Percentiles rank a stretch among this genome's conserved stretches.
Evolutionary conservation across 2,797 vertebrate genomes (phyloP).

Genomic region (Todus mexicanus): DNA sequence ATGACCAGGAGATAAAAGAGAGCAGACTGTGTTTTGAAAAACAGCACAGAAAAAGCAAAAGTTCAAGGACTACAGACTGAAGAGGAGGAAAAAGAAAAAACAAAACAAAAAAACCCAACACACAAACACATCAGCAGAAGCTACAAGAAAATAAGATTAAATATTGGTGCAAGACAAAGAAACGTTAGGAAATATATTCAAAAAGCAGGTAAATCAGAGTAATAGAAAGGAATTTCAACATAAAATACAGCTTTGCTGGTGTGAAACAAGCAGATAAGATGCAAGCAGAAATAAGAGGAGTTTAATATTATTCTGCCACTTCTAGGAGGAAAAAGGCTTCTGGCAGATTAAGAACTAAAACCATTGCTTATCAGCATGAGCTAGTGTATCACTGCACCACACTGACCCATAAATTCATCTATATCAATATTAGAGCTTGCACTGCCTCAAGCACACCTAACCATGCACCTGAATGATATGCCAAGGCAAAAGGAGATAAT

Average conservation of each 20-base stretch:
- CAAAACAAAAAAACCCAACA: too few species aligned
- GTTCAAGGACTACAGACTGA: background rate
- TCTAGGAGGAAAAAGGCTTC: background rate
- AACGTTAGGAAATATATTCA: background rate
- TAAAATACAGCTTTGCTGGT: background rate
- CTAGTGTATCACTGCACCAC: background rate
- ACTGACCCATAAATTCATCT: background rate
- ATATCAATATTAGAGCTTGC: background rate
- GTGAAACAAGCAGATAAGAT: background rate
- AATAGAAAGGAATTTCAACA: background rate
- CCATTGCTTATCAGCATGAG: background rate
- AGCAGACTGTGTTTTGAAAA: background rate
- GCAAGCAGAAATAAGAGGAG: background rate
- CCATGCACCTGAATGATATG: accelerated
- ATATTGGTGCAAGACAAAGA: background rate
- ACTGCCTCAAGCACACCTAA: background rate
- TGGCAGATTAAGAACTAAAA: background rate
- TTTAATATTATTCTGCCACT: background rate
- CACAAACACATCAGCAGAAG: too few species aligned
- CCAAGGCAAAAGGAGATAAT: background rate
- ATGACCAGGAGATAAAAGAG: background rate
- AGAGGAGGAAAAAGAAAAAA: background rate
- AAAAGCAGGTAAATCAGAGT: background rate
- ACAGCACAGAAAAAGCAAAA: background rate
- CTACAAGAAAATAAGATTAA: background rate